Base-by-base conservation (phyloP, 2,888 invertebrate species). In the Ichneumon xanthorius region DNA sequence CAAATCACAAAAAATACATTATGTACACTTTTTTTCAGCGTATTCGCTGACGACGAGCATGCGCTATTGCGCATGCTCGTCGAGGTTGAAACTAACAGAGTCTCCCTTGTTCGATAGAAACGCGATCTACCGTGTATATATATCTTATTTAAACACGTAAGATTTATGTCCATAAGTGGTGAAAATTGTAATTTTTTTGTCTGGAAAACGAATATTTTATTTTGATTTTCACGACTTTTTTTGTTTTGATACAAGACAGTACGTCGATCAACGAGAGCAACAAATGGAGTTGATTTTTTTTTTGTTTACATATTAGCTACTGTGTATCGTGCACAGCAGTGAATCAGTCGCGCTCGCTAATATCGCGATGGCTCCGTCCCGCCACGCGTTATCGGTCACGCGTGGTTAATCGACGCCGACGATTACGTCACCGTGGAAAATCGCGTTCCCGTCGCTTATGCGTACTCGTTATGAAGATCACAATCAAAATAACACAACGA, bases 401-500 rank as follows among this genome's bases (percentile, higher is more conserved):
- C 84, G 76, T 76, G 65, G 70, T 80, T 84, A 76, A 84, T 80
- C 84, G 76, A 65, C 84, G 75, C 63, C 71, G 75, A 65, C 63
- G 80, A 84, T 84, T 84, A 84, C 80, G 84, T 84, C 75, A 84
- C 63, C 48, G 84, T n/a, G 84, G 76, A 80, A 84, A 84, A 84
- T 80, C 84, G 80, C 68, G 45, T 75, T 53, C 73, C 70, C 48
- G 71, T 65, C 73, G 37, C 37, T 19, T n/a, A 48, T n/a, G 53
- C 61, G 50, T 50, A 50, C 30, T 19, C 30, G 55, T 22, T 72
- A 16, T 30, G 48, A 80, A 63, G 37, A 58, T 68, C 63, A 53
- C 55, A 40, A 76, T 63, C 55, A 50, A 76, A 80, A 80, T 80
- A 80, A 65, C 61, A 37, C 19, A 63, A 76, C 19, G 48, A 70